These are phyloP conservation scores for Pogonocichla stellata DNA, from an alignment of 2,113 vertebrate species.

Conservation along the genomic window DNA sequence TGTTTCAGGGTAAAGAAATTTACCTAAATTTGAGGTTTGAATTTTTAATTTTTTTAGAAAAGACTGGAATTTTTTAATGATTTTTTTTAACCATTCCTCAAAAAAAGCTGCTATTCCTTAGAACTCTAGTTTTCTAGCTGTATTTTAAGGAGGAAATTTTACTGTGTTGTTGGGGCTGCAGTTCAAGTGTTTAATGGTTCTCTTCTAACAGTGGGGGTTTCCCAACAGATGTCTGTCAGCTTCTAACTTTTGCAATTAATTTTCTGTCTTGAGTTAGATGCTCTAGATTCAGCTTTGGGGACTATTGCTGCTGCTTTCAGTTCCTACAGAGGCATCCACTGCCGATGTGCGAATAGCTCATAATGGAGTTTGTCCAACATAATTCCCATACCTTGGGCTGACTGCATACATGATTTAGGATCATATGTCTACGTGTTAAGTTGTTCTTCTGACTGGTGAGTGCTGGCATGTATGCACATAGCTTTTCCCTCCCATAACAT, in stretches of 20 bases:
- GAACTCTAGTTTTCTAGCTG: not conserved
- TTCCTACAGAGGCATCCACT: not conserved
- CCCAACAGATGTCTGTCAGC: not conserved
- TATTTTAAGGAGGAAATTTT: not conserved
- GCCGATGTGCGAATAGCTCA: not conserved
- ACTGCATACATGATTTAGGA: not conserved
- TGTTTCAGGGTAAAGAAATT: not conserved
- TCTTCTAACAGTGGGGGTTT: not conserved
- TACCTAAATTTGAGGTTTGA: not conserved
- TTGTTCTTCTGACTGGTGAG: not conserved
- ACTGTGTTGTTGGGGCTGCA: not conserved
- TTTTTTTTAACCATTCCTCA: not conserved
- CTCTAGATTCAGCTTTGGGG: not conserved
- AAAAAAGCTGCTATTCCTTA: not conserved
- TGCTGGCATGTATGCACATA: not conserved
- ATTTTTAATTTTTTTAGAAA: not conserved
- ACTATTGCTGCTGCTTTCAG: not conserved
- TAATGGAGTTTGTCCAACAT: not conserved
- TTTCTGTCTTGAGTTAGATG: not conserved
- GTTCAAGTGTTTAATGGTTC: not conserved
- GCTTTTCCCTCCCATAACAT: not conserved
- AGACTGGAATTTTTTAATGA: not conserved
- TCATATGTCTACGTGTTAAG: not conserved
- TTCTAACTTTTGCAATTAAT: not conserved
- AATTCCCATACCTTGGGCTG: not conserved